Base-by-base conservation (phyloP, 2,888 invertebrate species). In the Tinea semifulvella region DNA sequence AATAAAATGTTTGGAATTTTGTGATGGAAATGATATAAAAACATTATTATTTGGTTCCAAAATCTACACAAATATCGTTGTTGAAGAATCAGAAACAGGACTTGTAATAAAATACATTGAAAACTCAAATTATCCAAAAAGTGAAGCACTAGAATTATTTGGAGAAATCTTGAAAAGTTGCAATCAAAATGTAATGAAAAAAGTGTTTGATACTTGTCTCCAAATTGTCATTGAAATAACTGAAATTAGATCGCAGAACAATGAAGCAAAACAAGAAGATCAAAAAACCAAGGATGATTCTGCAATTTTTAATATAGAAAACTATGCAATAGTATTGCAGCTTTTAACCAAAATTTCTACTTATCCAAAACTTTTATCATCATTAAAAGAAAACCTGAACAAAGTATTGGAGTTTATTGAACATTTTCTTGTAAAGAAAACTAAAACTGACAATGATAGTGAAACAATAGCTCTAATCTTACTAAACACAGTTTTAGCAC, bases 331-430 rank as follows among this genome's bases (percentile, higher is more conserved):
- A 2, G 69, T 83, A 47, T 73, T 84, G 26, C 80, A 82, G 46
- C 51, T 84, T 31, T 63, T 86, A 16, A 75, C 82, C 46, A 75
- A 79, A 53, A 65, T 86, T 56, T 66, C 83, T 2, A 70, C 71
- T 46, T 68, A 71, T 49, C 65, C 73, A 44, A 68, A 68, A 54
- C 61, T 84, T 20, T 64, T 80, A 28, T 57, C 58, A 42, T 54
- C 63, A 43, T 60, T 85, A 28, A 83, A 71, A 56, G 56, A 61
- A 14, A 68, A 77, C 50, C 82, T 84, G 3, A 50, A 56, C 7
- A 61, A 69, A 49, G 68, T 85, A 2, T 56, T 83, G 1, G 58
- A 69, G 46, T 85, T 84, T 51, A 67, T 85, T 38, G 68, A 79
- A 56, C 60, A 71, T 47, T 72, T 79, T 52, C 64, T 85, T 22